Evolutionary conservation across 2,797 vertebrate species (phyloP), one percentile per base, ranked within the genome.

Genomic region (Parambassis ranga): DNA sequence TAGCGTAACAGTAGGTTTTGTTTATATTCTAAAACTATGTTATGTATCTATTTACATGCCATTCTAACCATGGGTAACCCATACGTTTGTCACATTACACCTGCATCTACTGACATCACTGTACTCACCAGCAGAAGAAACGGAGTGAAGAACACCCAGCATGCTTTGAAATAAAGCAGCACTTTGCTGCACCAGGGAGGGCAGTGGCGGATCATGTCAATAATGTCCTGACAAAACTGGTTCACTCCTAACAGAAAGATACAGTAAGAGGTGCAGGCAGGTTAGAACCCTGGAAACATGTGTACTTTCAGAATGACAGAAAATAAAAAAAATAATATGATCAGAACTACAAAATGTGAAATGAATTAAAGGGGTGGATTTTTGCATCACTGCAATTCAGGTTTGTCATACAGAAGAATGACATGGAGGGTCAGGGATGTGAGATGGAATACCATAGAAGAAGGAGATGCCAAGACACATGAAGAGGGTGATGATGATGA

Each of bases 401-500:
- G n/a, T n/a, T n/a, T 43, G 6, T 50, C 6, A 23, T 37, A 24
- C 6, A 18, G 23, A 53, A 13, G 33, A 62, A 42, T 36, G 24
- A 46, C 8, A 19, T 22, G 19, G 47, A 61, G 11, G 56, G 43
- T 67, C 24, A 39, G 27, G 30, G 18, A 38, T 66, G 71, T 73
- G 42, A 57, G 35, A 61, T 73, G 57, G 26, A 16, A 60, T 88
- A 94, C 93, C 93, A 75, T 94, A 94, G 69, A 93, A 93, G 87
- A 94, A 94, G 77, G 93, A 92, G 66, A 95, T 94, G 83, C 94
- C 94, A 35, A 94, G 70, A 77, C 93, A 94, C 93, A 94, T 95
- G 90, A 94, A 95, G 69, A 95, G 85, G 65, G 93, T 86, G 87
- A 95, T 94, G 90, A 95, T 94, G 90, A 95, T 94, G 87, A 95